Evolutionary conservation across 1,140 invertebrate species (phyloP), one percentile per base, ranked within the genome.

Genomic region (Drosophila gunungcola): DNA sequence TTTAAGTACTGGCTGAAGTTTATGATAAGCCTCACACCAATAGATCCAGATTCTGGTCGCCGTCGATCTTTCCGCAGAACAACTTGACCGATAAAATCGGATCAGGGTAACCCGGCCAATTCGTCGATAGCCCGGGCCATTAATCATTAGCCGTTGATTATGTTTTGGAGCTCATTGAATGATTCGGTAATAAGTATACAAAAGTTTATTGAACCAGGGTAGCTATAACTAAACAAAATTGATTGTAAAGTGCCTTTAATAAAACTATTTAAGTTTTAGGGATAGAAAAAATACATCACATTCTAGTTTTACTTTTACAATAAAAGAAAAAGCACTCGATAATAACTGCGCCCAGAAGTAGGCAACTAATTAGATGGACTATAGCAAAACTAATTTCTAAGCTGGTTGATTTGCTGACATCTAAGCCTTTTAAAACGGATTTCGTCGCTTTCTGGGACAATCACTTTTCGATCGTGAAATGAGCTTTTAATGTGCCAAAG

Each of bases 21-120:
- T 88, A 88, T 65, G 75, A 64, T 88, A 80, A 86, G 75, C 67
- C 75, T 86, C 83, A 88, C 83, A 72, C 83, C 75, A 48, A 25
- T 27, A 32, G 48, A 32, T 43, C 61, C 41, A 54, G 65, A 48
- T 39, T 39, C 46, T 16, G 11, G 12, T 10, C 9, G 16, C 12
- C 11, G 42, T 67, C 51, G 11, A 49, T 38, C 46, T 34, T 36
- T 46, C 29, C 16, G 4, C 49, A 25, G 29, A 41, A 39, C 21
- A 38, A 29, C n/a, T 45, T 53, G 65, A 41, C 65, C 39, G 39
- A 68, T 53, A 65, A 69, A 67, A 69, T 27, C 13, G 11, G 39
- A 56, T 68, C 32, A n/a, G 61, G 34, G 29, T 36, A 65, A 13
- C 3, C 4, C 9, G 60, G 21, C 38, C 16, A 25, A 51, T 42